phyloP scores from a whole-genome alignment of 2,888 invertebrate genomes.

The Carpatolechia fugitivella region DNA sequence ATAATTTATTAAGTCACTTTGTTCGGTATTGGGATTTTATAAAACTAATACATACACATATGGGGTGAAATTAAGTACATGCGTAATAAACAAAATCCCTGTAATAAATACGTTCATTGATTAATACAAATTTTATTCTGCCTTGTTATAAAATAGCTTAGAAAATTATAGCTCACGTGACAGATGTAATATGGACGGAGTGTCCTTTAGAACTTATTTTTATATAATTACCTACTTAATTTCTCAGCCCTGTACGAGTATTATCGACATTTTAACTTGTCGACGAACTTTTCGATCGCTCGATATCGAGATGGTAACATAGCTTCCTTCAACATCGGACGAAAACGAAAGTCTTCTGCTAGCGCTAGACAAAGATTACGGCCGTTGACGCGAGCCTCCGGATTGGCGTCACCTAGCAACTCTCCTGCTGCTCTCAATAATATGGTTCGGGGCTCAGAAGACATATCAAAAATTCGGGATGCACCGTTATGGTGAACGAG shows the following conservation, averaged over 20 bases:
- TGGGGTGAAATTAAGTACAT: background rate
- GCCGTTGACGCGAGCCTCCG: slow-evolving; percentile 90
- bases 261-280: slow-evolving; percentile 68
- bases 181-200: background rate
- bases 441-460: slow-evolving; percentile 88
- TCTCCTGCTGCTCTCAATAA: slow-evolving; percentile 90
- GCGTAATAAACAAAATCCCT: slow-evolving; percentile 6
- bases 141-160: background rate
- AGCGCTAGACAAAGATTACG: slow-evolving; percentile 87
- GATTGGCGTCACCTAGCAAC: slow-evolving; percentile 90
- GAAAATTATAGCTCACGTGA: background rate
- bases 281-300: slow-evolving; percentile 90
- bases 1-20: slow-evolving; percentile 1
- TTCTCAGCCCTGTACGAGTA: background rate
- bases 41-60: background rate
- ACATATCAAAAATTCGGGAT: slow-evolving; percentile 84
- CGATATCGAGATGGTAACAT: slow-evolving; percentile 88
- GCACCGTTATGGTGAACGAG: slow-evolving; percentile 87
- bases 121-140: too few species aligned
- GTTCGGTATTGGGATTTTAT: background rate
- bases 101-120: slow-evolving; percentile 1
- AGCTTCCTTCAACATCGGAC: slow-evolving; percentile 86
- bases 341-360: slow-evolving; percentile 86
- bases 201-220: background rate
- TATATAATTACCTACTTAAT: background rate